phyloP scores from a whole-genome alignment of 2,797 vertebrate genomes.

The Clarias laeviceps region DNA sequence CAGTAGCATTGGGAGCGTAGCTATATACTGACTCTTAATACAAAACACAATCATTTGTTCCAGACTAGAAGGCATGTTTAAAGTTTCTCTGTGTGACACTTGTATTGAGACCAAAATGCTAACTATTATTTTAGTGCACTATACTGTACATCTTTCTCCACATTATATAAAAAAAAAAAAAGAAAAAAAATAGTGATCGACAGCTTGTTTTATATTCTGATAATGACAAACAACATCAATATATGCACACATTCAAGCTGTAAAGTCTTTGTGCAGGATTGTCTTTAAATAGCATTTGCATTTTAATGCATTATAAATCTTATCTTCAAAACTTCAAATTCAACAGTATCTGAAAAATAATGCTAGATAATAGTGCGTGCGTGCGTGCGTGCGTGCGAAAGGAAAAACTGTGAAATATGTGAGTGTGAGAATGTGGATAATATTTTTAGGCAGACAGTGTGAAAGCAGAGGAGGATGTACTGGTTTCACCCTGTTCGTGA shows the following conservation, averaged over 20 bases:
- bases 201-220: not conserved
- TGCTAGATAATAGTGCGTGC: not conserved
- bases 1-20: not conserved
- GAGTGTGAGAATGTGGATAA: not conserved
- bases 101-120: not conserved
- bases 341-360: not conserved
- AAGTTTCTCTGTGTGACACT: not conserved
- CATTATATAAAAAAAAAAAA: not conserved
- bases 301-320: not conserved
- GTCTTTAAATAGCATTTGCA: not conserved
- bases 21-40: not conserved
- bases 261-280: not conserved
- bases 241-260: not conserved
- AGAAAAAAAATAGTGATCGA: not conserved
- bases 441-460: slow-evolving; percentile 15
- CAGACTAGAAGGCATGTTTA: not conserved
- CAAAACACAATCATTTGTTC: not conserved
- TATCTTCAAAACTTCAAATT: no score
- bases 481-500: not conserved
- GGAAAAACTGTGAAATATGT: not conserved
- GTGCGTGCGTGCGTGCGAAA: not conserved
- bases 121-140: not conserved
- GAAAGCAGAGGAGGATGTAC: not conserved
- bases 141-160: not conserved
- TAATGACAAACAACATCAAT: not conserved